phyloP scores from a whole-genome alignment of 1,140 invertebrate genomes.

The Sarcophaga peregrina region DNA sequence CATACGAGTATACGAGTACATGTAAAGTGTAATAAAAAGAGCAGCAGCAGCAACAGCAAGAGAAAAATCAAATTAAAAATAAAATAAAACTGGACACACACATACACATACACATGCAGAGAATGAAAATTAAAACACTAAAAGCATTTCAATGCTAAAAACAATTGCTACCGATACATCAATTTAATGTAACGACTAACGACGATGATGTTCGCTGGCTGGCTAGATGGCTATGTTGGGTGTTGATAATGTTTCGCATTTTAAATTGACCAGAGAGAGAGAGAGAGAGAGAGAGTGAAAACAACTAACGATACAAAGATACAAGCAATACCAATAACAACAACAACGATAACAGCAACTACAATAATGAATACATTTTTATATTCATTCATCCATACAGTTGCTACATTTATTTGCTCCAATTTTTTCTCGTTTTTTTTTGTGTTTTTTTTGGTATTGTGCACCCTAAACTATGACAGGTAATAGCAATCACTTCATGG shows the following conservation, averaged over 20 bases:
- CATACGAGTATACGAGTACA: background rate
- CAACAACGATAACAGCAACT: no score
- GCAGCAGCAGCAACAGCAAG: background rate
- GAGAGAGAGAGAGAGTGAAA: background rate
- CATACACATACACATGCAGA: no score
- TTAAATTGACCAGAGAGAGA: background rate
- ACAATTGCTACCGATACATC: slow-evolving; percentile 19
- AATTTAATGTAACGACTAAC: background rate
- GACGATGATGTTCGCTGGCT: no score
- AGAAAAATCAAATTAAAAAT: no score
- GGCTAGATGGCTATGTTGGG: background rate
- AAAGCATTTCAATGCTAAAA: slow-evolving; percentile 27
- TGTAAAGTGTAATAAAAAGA: background rate
- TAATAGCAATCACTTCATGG: no score
- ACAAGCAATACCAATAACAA: no score
- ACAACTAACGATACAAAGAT: no score
- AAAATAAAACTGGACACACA: background rate
- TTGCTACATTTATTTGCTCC: no score
- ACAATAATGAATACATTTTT: no score
- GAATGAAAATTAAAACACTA: slow-evolving; percentile 12
- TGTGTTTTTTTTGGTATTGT: background rate
- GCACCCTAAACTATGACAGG: background rate
- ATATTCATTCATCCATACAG: no score
- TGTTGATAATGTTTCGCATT: slow-evolving; percentile 22
- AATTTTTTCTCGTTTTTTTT: background rate